Base-by-base conservation (phyloP, 2,797 vertebrate species). In the Pagetopsis macropterus region DNA sequence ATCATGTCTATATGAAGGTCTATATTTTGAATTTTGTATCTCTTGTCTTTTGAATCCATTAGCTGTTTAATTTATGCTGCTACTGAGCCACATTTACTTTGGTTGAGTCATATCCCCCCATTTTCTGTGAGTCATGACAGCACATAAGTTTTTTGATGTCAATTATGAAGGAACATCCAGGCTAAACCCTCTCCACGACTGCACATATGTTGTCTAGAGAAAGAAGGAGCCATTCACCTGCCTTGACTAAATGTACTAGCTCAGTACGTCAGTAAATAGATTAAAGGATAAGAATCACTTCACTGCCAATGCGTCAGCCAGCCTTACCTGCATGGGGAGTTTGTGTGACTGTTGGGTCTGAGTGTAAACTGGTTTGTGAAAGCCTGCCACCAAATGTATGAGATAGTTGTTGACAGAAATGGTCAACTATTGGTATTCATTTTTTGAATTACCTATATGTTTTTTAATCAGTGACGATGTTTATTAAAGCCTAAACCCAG, bases 201-300 rank as follows among this genome's bases (percentile, higher is more conserved):
- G 64, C 17, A 55, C 63, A 63, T 41, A 90, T 70, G 79, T 91
- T 87, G 88, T 46, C 54, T 21, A 15, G 59, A 51, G 68, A 59
- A 62, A 27, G 64, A 54, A 37, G 48, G 57, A 82, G 71, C 41
- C 59, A 82, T 88, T 85, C 83, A 87, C 65, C 76, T 81, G 43
- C 77, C 66, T 9, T 70, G 69, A 70, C 73, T 84, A 76, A 80
- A 37, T 37, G 56, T 56, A 59, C 81, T 78, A 67, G 69, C 58
- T 86, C 64, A 69, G 70, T 70, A 45, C 72, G 46, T 85, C 90
- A 70, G 76, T 91, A 90, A 93, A 93, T 81, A 86, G 87, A 94
- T 94, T 89, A 94, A 78, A 81, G 84, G 84, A 88, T 91, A 83
- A 85, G 76, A 85, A 78, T 81, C 48, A n/a, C 58, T 83, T 75